Percentiles rank a stretch among this genome's conserved stretches.
These are phyloP conservation scores for Sphinx pinastri DNA, from an alignment of 2,888 invertebrate species.

Conservation along the genomic window DNA sequence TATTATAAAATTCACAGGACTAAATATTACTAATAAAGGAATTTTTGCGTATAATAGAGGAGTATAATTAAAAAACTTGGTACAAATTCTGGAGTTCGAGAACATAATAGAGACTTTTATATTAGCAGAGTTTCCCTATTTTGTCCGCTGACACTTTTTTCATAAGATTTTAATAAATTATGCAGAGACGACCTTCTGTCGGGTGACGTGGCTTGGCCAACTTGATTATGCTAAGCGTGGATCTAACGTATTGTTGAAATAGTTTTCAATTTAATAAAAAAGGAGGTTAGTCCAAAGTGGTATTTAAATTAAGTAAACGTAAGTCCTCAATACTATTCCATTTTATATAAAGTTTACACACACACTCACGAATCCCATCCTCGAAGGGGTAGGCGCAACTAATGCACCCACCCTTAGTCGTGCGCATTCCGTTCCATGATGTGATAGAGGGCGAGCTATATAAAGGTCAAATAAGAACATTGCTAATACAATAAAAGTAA, in stretches of 20 bases:
- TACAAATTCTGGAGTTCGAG: conserved; percentile 53
- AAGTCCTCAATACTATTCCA: no score
- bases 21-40: conserved; percentile 1
- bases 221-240: conserved; percentile 41
- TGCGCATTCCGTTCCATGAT: no score
- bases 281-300: neutral
- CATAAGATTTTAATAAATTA: conserved; percentile 78
- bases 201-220: conserved; percentile 52
- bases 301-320: no score
- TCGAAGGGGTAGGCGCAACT: no score
- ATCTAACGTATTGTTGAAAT: conserved; percentile 9
- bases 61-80: conserved; percentile 46
- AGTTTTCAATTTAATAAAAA: neutral
- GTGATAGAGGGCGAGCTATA: no score
- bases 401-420: no score
- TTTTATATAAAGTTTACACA: no score
- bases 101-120: conserved; percentile 60
- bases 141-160: conserved; percentile 72
- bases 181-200: conserved; percentile 54
- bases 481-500: no score
- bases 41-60: neutral
- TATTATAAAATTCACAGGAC: no score
- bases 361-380: no score
- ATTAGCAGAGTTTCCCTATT: conserved; percentile 55
- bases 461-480: no score